A percentile compares a stretch with the other conserved stretches of the same genome.
Conservation (phyloP, 2,113 vertebrate species). For the Paraplagusia blochii region DNA sequence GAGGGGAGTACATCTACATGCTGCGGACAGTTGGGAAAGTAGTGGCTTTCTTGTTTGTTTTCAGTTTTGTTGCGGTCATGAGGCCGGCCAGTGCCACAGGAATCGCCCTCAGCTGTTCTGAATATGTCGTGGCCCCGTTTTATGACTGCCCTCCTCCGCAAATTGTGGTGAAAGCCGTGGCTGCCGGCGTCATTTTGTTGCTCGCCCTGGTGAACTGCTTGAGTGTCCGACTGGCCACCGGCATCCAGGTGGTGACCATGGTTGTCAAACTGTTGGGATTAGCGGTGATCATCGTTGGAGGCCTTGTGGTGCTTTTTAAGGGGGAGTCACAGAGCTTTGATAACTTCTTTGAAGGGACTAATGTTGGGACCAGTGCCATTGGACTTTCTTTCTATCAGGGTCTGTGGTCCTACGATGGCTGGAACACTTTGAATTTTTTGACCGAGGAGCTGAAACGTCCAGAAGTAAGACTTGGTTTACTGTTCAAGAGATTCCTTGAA, state of each 20-base stretch:
- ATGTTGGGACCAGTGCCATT: slow-evolving; percentile 53
- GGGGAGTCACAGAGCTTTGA: slow-evolving; percentile 71
- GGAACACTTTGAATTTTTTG: slow-evolving; percentile 82
- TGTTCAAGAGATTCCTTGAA: neutral
- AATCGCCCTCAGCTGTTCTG: slow-evolving; percentile 77
- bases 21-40: slow-evolving; percentile 76
- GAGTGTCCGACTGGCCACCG: slow-evolving; percentile 72
- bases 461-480: slow-evolving; percentile 64
- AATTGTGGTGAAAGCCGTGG: slow-evolving; percentile 63
- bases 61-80: slow-evolving; percentile 75
- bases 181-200: slow-evolving; percentile 75
- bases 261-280: slow-evolving; percentile 75
- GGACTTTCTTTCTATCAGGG: slow-evolving; percentile 83
- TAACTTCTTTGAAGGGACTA: slow-evolving; percentile 75
- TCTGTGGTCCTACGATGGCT: slow-evolving; percentile 84
- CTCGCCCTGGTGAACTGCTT: slow-evolving; percentile 77
- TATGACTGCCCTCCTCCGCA: slow-evolving; percentile 73
- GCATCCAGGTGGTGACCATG: slow-evolving; percentile 74
- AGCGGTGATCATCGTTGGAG: slow-evolving; percentile 71
- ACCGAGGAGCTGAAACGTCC: slow-evolving; percentile 83
- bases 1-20: slow-evolving; percentile 84
- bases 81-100: slow-evolving; percentile 77
- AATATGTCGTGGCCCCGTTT: slow-evolving; percentile 77
- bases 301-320: slow-evolving; percentile 69
- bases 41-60: slow-evolving; percentile 79